Conservation (phyloP, 1,140 invertebrate genomes). For the Drosophila pseudoananassae region DNA sequence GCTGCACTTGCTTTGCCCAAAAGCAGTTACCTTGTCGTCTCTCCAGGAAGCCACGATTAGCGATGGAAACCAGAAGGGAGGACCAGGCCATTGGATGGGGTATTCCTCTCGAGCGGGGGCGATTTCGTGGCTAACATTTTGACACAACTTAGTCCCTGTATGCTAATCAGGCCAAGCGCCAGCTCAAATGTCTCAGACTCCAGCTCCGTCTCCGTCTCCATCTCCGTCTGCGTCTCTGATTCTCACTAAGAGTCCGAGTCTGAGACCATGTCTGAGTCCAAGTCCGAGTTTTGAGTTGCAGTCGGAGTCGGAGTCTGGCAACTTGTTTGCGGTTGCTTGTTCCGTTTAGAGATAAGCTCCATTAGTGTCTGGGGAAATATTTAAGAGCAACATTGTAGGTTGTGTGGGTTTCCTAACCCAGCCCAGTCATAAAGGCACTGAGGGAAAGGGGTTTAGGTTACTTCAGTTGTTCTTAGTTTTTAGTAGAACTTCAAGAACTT, state of each 20-base stretch:
- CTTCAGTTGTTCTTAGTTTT: too few species aligned
- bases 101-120: slow-evolving; percentile 11
- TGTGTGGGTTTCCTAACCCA: slow-evolving; percentile 34
- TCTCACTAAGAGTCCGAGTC: slow-evolving; percentile 19
- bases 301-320: slow-evolving; percentile 28
- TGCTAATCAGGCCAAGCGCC: slow-evolving; percentile 77
- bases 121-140: slow-evolving; percentile 72
- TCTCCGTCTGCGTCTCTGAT: slow-evolving; percentile 6
- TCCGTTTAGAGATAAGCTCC: slow-evolving; percentile 84
- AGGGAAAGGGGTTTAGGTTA: slow-evolving; percentile 1
- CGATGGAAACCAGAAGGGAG: background rate
- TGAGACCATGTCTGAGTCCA: slow-evolving; percentile 16
- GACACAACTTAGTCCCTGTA: slow-evolving; percentile 71
- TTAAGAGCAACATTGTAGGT: slow-evolving; percentile 68
- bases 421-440: slow-evolving; percentile 29
- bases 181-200: slow-evolving; percentile 34
- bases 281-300: slow-evolving; percentile 15
- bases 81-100: background rate
- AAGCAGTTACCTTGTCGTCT: slow-evolving; percentile 44
- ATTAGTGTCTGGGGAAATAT: slow-evolving; percentile 82
- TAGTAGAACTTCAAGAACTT: too few species aligned
- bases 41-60: slow-evolving; percentile 24
- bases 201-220: background rate
- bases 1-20: slow-evolving; percentile 68
- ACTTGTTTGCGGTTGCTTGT: slow-evolving; percentile 83